Conservation (phyloP, 2,888 invertebrate genomes). For the Drymonia ruficornis region DNA sequence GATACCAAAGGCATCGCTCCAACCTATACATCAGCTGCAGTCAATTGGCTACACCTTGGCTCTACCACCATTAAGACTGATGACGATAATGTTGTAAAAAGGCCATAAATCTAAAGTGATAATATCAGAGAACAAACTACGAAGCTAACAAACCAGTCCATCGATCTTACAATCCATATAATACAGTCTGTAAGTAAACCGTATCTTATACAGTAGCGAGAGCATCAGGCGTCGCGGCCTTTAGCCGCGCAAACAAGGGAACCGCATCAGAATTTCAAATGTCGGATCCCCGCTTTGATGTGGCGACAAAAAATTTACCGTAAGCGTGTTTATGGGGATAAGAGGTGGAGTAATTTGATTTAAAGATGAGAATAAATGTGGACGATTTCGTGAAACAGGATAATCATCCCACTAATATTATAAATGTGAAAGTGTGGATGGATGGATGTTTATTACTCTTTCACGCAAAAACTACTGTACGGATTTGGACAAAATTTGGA, state of each 20-base stretch:
- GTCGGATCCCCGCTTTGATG: constrained; percentile 44
- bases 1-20: too few relatives aligned
- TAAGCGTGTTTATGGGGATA: constrained; percentile 38
- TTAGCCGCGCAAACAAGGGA: constrained; percentile 54
- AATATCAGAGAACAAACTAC: background rate
- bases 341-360: background rate
- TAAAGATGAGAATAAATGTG: background rate
- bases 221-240: constrained; percentile 12
- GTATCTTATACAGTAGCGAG: constrained; percentile 18
- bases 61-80: too few relatives aligned
- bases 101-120: background rate
- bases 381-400: background rate
- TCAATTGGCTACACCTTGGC: too few relatives aligned
- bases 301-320: constrained; percentile 40
- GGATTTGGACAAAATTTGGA: too few relatives aligned
- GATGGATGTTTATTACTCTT: too few relatives aligned
- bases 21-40: too few relatives aligned
- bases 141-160: background rate
- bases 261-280: constrained; percentile 66
- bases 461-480: too few relatives aligned
- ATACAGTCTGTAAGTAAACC: background rate
- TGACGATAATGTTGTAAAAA: too few relatives aligned
- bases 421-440: too few relatives aligned
- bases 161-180: background rate
- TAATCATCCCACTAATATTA: background rate